Evolutionary conservation across 2,113 vertebrate species (phyloP), one percentile per base, ranked within the genome.

Genomic region (Galbula dea): DNA sequence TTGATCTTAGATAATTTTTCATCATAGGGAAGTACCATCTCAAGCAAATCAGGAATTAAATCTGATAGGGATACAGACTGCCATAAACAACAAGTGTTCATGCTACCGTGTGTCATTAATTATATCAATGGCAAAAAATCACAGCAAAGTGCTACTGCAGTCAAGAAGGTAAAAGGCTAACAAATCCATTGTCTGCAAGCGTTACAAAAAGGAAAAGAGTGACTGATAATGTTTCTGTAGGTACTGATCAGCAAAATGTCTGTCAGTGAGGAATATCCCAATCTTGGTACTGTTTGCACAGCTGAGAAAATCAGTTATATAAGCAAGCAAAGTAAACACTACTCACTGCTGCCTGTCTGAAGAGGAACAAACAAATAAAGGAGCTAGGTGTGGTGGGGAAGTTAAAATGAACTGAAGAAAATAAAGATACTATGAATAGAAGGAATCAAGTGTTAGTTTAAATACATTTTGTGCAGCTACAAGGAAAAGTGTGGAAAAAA

Each of bases 231-330:
- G 20, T 45, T 76, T 57, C 83, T 65, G 27, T 26, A 39, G 45
- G 26, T 57, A 39, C 22, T 3, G 10, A 57, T 27, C 12, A 49
- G 34, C 54, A 93, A 87, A 87, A 85, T 85, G 24, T 74, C 69
- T 82, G 57, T 66, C 67, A 11, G 41, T 55, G 37, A 85, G 68
- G 55, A 87, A 55, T 48, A 51, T 57, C 34, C 34, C 24, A 37
- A 6, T 49, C 49, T 80, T 58, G 26, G 15, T 88, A 22, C 41
- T 89, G 54, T 87, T 89, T 95, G 39, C 19, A 34, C 43, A 91
- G 82, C 46, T 85, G 78, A 80, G 78, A 67, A 91, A 93, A 94
- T 73, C 51, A 52, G 90, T 89, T 96, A 63, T 21, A 48, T 84
- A 89, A 95, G 49, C 32, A 82, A 59, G 74, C 13, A 72, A 75